Base-by-base conservation (phyloP, 2,797 vertebrate genomes). In the Sternotherus odoratus region DNA sequence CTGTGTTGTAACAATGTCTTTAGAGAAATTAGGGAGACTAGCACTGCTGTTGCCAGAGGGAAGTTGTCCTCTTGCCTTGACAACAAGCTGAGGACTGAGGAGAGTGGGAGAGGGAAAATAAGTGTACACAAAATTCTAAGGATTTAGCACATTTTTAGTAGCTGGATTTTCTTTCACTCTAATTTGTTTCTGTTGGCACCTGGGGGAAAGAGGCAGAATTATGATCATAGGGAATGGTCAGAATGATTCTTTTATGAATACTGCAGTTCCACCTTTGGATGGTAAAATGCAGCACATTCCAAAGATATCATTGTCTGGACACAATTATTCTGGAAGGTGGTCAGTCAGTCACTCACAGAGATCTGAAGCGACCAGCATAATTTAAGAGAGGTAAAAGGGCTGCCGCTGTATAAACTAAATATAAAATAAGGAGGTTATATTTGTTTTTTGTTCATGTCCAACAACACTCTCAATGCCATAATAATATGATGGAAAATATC, bases 221-320 rank as follows among this genome's bases (percentile, higher is more conserved):
- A 28, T 3, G 0, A 15, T 26, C 75, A 53, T 8, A 93, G 54
- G n/a, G 4, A 82, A 81, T 48, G 2, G 1, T 56, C 50, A 74
- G 4, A 51, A 87, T 89, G 49, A 85, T 83, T 89, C 30, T 21
- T 72, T 17, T 30, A 77, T 83, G 9, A 90, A 39, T 79, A 86
- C 30, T 86, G 4, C 33, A 91, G 46, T 5, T 93, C 1, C 1
- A 81, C 3, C 72, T 94, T 94, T 79, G 3, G 17, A 57, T 78
- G 3, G 13, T 6, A 46, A 83, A 79, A 88, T 57, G 9, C 4
- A 63, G 39, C 26, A 60, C 5, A 49, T 69, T 49, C 8, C 33
- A 33, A 2, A 48, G 4, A 21, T 86, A 83, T 2, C 4, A 91
- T 92, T 88, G 82, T 36, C 53, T 83, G 26, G 21, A 30, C 24